A percentile compares a stretch with the other conserved stretches of the same genome.
Conservation (phyloP, 1,140 invertebrate genomes). For the Aphelinus atriplicis region DNA sequence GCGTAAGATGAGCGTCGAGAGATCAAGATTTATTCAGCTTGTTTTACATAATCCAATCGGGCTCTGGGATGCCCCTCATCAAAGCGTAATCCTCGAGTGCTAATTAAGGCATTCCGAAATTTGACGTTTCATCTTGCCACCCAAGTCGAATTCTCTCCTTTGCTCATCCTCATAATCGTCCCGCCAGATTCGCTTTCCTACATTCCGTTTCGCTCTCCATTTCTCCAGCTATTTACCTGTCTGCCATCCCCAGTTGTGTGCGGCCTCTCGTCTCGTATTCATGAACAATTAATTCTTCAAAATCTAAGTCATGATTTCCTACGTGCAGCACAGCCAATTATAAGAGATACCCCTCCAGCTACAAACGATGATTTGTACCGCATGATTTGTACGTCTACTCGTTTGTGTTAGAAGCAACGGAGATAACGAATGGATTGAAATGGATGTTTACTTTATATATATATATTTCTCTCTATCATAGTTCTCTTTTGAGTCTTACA, state of each 20-base stretch:
- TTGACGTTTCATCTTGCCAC: conserved; percentile 2
- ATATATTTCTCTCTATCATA: too few species aligned
- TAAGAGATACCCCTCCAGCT: too few species aligned
- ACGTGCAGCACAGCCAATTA: too few species aligned
- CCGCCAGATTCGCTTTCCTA: background rate
- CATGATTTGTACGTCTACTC: too few species aligned
- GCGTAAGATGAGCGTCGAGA: background rate
- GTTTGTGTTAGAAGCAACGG: too few species aligned
- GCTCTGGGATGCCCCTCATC: conserved; percentile 16
- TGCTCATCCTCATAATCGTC: background rate
- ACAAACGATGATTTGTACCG: too few species aligned
- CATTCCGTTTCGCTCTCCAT: background rate
- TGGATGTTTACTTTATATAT: too few species aligned
- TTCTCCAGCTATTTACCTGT: background rate
- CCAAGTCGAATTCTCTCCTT: conserved; percentile 3
- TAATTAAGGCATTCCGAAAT: conserved; percentile 35
- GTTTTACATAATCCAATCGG: conserved; percentile 37
- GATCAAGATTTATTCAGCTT: conserved; percentile 32
- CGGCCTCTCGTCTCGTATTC: background rate
- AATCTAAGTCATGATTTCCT: too few species aligned
- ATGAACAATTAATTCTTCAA: too few species aligned
- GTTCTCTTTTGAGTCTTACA: too few species aligned
- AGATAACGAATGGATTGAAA: too few species aligned
- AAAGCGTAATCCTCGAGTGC: conserved; percentile 33
- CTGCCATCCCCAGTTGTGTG: background rate